A percentile compares a stretch with the other conserved stretches of the same genome.
These are phyloP conservation scores for Nasonia oneida DNA, from an alignment of 2,888 invertebrate genomes.

Conservation along the genomic window DNA sequence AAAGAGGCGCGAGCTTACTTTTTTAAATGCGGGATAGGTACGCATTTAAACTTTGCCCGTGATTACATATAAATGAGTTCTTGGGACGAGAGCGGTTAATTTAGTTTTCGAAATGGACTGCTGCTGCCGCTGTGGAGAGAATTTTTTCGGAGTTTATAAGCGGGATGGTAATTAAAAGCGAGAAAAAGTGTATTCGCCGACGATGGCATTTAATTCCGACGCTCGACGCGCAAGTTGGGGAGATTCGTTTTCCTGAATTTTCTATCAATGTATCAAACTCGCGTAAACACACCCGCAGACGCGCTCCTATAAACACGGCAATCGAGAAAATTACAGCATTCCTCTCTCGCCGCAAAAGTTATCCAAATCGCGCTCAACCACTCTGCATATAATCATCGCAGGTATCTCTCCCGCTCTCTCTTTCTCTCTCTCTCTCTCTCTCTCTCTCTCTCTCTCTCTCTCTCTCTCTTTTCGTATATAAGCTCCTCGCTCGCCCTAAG, in stretches of 20 bases:
- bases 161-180: slow-evolving; percentile 52
- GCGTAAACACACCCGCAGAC: background rate
- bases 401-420: slow-evolving; percentile 38
- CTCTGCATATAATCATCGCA: slow-evolving; percentile 44
- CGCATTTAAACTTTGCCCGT: slow-evolving; percentile 61
- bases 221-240: background rate
- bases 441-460: slow-evolving; percentile 42
- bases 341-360: slow-evolving; percentile 10
- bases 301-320: slow-evolving; percentile 45
- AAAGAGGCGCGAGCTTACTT: slow-evolving; percentile 58
- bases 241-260: no score
- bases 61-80: slow-evolving; percentile 64
- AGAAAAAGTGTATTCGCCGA: slow-evolving; percentile 29
- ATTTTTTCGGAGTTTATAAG: slow-evolving; percentile 56
- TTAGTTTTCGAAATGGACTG: slow-evolving; percentile 60
- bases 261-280: background rate
- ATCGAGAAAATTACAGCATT: slow-evolving; percentile 54
- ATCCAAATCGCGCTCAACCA: slow-evolving; percentile 52
- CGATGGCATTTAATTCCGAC: slow-evolving; percentile 30
- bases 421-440: slow-evolving; percentile 42
- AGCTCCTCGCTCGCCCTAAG: slow-evolving; percentile 42
- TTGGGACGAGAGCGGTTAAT: slow-evolving; percentile 49
- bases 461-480: slow-evolving; percentile 29
- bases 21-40: slow-evolving; percentile 60
- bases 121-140: slow-evolving; percentile 1